Percentiles rank a stretch among this genome's conserved stretches.
phyloP scores from a whole-genome alignment of 2,797 vertebrate species.

The Chrosomus eos region DNA sequence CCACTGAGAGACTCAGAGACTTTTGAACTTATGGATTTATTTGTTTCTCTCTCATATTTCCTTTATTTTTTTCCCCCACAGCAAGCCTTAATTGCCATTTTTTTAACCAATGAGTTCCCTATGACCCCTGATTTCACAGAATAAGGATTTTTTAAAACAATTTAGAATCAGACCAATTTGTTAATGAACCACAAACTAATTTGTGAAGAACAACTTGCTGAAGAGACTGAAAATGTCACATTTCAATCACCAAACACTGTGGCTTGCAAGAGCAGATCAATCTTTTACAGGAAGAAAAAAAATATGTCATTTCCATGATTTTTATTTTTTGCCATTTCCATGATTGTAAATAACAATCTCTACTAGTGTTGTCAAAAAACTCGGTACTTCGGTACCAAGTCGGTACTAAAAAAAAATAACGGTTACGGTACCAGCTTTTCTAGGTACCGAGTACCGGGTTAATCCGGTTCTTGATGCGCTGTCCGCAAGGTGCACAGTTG shows the following conservation, averaged over 20 bases:
- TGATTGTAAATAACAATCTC: not conserved
- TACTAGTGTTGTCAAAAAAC: too few species aligned
- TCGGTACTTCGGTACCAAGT: too few species aligned
- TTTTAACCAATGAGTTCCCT: not conserved
- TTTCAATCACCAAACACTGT: not conserved
- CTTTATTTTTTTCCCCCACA: not conserved
- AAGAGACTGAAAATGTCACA: not conserved
- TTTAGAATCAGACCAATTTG: not conserved
- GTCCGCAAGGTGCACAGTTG: too few species aligned
- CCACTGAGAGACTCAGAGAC: not conserved
- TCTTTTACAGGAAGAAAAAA: not conserved
- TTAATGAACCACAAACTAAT: not conserved
- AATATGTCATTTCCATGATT: not conserved
- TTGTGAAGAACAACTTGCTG: not conserved
- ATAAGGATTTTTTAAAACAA: not conserved
- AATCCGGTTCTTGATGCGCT: too few species aligned
- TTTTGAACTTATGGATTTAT: constrained; percentile 1
- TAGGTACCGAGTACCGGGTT: too few species aligned
- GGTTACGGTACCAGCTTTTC: too few species aligned
- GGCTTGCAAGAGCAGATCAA: not conserved
- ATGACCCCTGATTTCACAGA: not conserved
- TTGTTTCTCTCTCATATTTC: not conserved
- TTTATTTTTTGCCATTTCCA: not conserved
- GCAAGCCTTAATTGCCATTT: not conserved
- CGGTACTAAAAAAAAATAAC: too few species aligned